These are phyloP conservation scores for Drosophila hamatofila DNA, from an alignment of 2,888 invertebrate species.

Conservation along the genomic window DNA sequence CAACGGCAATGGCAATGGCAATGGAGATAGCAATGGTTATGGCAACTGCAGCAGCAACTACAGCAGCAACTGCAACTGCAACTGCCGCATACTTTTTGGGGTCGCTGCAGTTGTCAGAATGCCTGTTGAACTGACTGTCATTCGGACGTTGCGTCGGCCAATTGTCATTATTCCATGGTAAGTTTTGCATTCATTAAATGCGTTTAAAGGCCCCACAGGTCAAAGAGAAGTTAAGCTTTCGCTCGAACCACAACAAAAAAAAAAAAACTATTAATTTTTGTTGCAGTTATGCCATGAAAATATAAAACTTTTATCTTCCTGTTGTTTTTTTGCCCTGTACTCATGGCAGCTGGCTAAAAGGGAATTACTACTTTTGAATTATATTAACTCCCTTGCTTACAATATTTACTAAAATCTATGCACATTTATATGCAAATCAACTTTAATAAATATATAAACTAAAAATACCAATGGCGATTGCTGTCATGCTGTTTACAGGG, in stretches of 20 bases:
- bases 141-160: slow-evolving; percentile 21
- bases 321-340: slow-evolving; percentile 5
- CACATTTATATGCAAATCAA: background rate
- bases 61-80: slow-evolving; percentile 4
- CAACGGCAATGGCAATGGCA: slow-evolving; percentile 8
- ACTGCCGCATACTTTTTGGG: slow-evolving; percentile 28
- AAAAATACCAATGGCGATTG: background rate
- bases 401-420: background rate
- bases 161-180: slow-evolving; percentile 49
- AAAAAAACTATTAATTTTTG: slow-evolving; percentile 47
- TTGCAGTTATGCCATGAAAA: slow-evolving; percentile 36
- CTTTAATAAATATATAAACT: background rate
- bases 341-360: fast-evolving
- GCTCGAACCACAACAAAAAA: slow-evolving; percentile 27
- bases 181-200: slow-evolving; percentile 45
- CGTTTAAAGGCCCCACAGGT: slow-evolving; percentile 30
- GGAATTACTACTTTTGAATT: background rate
- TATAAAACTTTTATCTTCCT: slow-evolving; percentile 36
- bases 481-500: background rate
- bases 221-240: slow-evolving; percentile 1
- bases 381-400: fast-evolving
- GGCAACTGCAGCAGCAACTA: slow-evolving; percentile 4
- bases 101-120: slow-evolving; percentile 26
- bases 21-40: slow-evolving; percentile 16
- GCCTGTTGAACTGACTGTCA: slow-evolving; percentile 10